Conservation (phyloP, 2,797 vertebrate genomes). For the Pteronotus mesoamericanus region DNA sequence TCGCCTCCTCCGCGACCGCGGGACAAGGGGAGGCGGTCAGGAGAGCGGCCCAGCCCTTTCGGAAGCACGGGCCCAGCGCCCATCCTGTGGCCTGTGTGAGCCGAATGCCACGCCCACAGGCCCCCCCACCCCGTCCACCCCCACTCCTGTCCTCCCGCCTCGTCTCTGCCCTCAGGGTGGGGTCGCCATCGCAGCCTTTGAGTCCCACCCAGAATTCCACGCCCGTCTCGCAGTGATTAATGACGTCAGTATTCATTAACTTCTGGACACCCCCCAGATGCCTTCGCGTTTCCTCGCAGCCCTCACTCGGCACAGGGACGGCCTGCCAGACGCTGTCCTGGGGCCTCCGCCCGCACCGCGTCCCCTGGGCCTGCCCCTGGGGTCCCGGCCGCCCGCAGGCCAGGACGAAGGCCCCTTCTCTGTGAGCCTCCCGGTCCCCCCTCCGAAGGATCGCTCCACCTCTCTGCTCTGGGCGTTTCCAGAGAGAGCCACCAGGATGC, state of each 20-base stretch:
- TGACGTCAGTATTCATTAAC: fast-evolving
- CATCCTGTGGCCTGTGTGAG: background rate
- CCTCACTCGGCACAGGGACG: fast-evolving
- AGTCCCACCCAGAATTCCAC: background rate
- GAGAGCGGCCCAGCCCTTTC: fast-evolving
- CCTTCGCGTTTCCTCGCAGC: background rate
- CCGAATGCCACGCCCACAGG: background rate
- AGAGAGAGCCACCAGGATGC: background rate
- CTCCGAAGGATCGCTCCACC: background rate
- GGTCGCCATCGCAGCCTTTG: background rate
- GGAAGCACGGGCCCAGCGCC: fast-evolving
- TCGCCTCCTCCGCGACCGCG: fast-evolving
- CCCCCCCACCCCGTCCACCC: fast-evolving
- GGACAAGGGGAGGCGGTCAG: too few species aligned
- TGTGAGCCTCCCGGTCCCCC: background rate
- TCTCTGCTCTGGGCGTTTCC: background rate
- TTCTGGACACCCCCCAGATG: fast-evolving
- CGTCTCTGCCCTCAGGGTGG: background rate
- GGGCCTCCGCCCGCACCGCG: fast-evolving
- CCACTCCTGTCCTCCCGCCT: background rate
- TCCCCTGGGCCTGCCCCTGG: background rate
- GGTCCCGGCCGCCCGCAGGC: background rate
- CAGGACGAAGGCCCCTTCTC: background rate
- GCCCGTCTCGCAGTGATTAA: background rate
- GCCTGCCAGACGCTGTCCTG: fast-evolving